Base-by-base conservation (phyloP, 1,140 invertebrate species). In the Ceratina calcarata region DNA sequence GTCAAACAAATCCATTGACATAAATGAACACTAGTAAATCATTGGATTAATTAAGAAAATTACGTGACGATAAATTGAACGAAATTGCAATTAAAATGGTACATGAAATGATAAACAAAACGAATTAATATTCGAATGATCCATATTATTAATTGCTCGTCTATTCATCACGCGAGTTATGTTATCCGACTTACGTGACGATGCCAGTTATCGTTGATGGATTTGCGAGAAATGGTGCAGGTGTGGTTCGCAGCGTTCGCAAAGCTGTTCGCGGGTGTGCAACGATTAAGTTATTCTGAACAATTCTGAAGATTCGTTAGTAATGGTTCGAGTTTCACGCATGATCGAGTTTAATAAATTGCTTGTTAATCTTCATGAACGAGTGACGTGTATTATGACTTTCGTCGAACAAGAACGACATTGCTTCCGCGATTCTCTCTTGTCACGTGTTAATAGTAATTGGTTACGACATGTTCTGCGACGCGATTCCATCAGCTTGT, bases 201-300 rank as follows among this genome's bases (percentile, higher is more conserved):
- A 81, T 85, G 84, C 74, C 82, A 80, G 79, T 88, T 45, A 83
- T 76, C 81, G 74, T 84, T 85, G 88, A 89, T 88, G 86, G 85
- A 87, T 89, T 80, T 87, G 85, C 87, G 88, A 91, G 88, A 91
- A 91, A 91, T 90, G 87, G 89, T 86, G 82, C 88, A 89, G 89
- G 87, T 82, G 82, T 87, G 75, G 78, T 81, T 83, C 55, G 55
- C n/a, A 66, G 83, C n/a, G n/a, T n/a, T n/a, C n/a, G n/a, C n/a
- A n/a, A n/a, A n/a, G n/a, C 83, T 83, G 75, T 32, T 74, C 57
- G 65, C 64, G 64, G 62, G 60, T 67, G 60, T 69, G 62, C 45
- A 76, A 70, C 45, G 22, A 65, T 65, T 45, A 45, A 45, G 37
- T 45, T 37, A 60, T 37, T 60, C 32, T 32, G 32, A 66, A 20